phyloP scores from a whole-genome alignment of 1,140 invertebrate species.

The Euwallacea fornicatus region DNA sequence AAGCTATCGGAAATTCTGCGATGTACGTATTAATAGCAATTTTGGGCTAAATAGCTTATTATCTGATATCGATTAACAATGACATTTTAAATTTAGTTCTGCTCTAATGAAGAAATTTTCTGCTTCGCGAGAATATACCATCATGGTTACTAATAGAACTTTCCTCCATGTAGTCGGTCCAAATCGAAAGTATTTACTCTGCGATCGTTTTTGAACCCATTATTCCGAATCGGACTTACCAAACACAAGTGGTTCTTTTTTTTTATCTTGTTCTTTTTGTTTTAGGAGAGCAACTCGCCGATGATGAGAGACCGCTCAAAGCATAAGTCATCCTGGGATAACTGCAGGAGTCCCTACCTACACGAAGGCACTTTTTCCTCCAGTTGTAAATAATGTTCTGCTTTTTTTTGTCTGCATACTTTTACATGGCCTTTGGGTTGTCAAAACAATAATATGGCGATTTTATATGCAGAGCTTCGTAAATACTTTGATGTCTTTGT shows the following conservation, averaged over 20 bases:
- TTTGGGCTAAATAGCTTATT: background rate
- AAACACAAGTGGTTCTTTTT: slow-evolving; percentile 30
- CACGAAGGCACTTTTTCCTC: slow-evolving; percentile 25
- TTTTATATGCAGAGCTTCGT: no score
- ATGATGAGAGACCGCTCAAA: slow-evolving; percentile 27
- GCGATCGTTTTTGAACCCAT: slow-evolving; percentile 31
- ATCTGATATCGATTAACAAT: background rate
- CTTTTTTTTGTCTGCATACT: slow-evolving; percentile 28
- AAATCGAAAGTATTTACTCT: slow-evolving; percentile 16
- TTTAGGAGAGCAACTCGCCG: slow-evolving; percentile 17
- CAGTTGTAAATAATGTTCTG: slow-evolving; percentile 19
- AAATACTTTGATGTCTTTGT: no score
- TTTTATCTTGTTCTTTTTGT: slow-evolving; percentile 18
- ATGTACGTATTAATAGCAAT: no score
- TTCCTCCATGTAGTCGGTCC: slow-evolving; percentile 1
- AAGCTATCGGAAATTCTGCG: no score
- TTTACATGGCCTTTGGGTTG: background rate
- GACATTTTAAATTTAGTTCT: background rate
- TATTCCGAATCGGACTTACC: slow-evolving; percentile 28
- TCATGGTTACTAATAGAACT: background rate
- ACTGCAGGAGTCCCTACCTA: slow-evolving; percentile 32
- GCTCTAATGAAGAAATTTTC: background rate
- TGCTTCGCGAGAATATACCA: background rate
- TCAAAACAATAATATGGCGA: no score
- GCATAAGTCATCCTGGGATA: slow-evolving; percentile 27